Evolutionary conservation across 1,140 invertebrate species (phyloP).

Genomic region (Caenorhabditis brenneri): DNA sequence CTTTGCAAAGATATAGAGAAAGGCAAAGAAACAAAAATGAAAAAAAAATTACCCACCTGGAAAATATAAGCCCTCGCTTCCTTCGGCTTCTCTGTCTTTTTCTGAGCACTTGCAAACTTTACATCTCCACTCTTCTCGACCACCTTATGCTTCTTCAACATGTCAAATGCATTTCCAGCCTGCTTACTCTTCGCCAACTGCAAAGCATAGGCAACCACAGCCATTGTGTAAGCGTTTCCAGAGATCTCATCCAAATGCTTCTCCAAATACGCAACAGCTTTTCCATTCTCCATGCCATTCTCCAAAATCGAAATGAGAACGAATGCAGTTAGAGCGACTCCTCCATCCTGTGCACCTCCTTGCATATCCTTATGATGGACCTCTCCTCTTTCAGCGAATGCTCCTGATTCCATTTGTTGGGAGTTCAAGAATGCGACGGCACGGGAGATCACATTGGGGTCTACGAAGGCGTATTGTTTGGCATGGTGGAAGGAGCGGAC

Average conservation of each 20-base stretch:
- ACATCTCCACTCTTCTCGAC: constrained; percentile 66
- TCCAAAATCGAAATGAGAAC: constrained; percentile 83
- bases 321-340: constrained; percentile 83
- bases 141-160: constrained; percentile 72
- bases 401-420: constrained; percentile 81
- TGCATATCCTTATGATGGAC: constrained; percentile 82
- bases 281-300: constrained; percentile 68
- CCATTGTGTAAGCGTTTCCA: constrained; percentile 80
- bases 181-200: constrained; percentile 78
- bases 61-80: constrained; percentile 77
- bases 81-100: constrained; percentile 71
- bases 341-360: constrained; percentile 78
- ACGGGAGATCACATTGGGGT: constrained; percentile 77
- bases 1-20: no score
- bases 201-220: constrained; percentile 81
- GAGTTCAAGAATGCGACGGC: constrained; percentile 82
- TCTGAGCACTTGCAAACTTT: constrained; percentile 15
- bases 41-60: no score
- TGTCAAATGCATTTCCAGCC: constrained; percentile 78
- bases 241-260: constrained; percentile 76
- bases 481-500: constrained; percentile 86
- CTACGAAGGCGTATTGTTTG: constrained; percentile 80
- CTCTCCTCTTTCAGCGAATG: constrained; percentile 80
- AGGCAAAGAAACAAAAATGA: no score
- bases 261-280: constrained; percentile 81